These are phyloP conservation scores for Phalacrocorax aristotelis DNA, from an alignment of 2,113 vertebrate species.

Conservation along the genomic window DNA sequence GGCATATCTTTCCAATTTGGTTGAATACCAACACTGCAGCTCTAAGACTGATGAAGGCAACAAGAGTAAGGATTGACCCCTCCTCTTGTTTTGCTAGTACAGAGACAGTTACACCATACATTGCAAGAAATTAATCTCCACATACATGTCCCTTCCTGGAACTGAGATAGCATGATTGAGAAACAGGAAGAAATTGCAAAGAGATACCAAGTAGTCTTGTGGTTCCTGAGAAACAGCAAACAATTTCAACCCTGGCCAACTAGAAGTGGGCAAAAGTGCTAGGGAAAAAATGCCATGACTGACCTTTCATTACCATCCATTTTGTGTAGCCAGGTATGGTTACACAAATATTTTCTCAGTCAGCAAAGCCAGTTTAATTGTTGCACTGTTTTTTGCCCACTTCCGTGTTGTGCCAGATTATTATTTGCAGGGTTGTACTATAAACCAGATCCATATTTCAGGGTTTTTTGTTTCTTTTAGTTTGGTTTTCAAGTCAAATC, in stretches of 20 bases:
- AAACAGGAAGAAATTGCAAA: background rate
- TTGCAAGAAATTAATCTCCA: background rate
- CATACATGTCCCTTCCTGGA: fast-evolving
- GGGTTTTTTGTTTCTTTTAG: background rate
- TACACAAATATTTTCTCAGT: background rate
- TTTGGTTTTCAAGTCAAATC: background rate
- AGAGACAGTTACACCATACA: background rate
- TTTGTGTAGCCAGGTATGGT: background rate
- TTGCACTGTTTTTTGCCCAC: background rate
- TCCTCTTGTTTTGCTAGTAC: background rate
- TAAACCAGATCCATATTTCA: background rate
- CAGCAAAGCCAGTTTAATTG: background rate
- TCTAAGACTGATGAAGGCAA: background rate
- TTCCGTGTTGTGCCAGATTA: background rate
- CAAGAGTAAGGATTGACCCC: background rate
- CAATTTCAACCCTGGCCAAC: background rate
- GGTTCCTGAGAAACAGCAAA: background rate
- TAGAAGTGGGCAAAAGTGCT: background rate
- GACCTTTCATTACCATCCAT: background rate
- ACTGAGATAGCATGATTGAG: background rate
- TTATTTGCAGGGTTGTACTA: background rate
- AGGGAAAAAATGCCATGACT: background rate
- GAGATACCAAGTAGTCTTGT: background rate
- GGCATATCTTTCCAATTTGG: background rate
- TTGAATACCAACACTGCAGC: background rate